Evolutionary conservation across 1,140 invertebrate genomes (phyloP), one percentile per base, ranked within the genome.

Genomic region (Papilio aristodemus): DNA sequence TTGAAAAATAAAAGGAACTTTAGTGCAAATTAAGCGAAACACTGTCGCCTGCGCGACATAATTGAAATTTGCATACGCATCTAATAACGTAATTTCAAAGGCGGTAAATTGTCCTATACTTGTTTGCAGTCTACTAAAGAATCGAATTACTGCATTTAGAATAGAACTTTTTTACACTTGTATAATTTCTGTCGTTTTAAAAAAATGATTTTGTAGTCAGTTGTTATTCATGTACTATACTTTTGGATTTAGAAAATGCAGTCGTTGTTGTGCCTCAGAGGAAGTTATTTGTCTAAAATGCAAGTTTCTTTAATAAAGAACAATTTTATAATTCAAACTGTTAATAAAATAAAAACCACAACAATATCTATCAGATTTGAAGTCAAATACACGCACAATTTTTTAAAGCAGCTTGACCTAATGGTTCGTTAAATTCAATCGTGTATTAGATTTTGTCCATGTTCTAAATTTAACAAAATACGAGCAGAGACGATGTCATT

Each of bases 21-120:
- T 32, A 54, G 10, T 54, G 19, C 11, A 10, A 54, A 54, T 54
- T 54, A 11, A 54, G 22, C 27, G 27, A 32, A 32, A 32, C 27
- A 54, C 46, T 19, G 19, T 17, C 46, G 11, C 46, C 11, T 11
- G 9, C 5, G 8, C 41, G 4, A 4, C 9, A 54, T 54, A 54
- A 54, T 54, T 54, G 46, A 54, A 4, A 54, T 54, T 54, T 22
- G 46, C 46, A 25, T 54, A 25, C 19, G 19, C 46, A 54, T 25
- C 19, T 54, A 54, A 22, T 22, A 54, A 22, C 17, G 19, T 25
- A 54, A 54, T 54, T 25, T 25, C 9, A 54, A 11, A 25, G 17
- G 19, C 10, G 19, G n/a, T 43, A 19, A 32, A 32, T 43, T 43
- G 14, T 54, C 22, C 19, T 11, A 32, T 32, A 32, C 19, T 1